Evolutionary conservation across 2,797 vertebrate genomes (phyloP), one percentile per base, ranked within the genome.

Genomic region (Leptodactylus fallax): DNA sequence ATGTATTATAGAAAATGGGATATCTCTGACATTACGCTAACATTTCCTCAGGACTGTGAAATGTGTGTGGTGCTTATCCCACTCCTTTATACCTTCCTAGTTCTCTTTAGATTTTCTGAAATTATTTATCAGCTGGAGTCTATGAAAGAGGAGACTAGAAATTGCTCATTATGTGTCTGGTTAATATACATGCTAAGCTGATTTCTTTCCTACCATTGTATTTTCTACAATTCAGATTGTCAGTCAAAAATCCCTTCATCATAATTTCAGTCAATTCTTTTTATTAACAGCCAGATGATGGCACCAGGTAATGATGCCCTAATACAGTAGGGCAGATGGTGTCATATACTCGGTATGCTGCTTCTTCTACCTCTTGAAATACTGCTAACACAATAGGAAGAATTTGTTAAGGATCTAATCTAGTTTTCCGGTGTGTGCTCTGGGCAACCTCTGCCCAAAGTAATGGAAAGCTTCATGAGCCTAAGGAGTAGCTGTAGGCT

Each of bases 1-100:
- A 83, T 76, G 74, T 25, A 86, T 83, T 79, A 86, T 55, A 71
- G 84, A 27, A 86, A 84, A 79, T 79, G n/a, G 51, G 53, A 83
- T 89, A 55, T 53, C 80, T 72, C 55, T 82, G 84, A 55, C 79
- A 86, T 89, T 89, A 86, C 27, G 6, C 72, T 36, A 77, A 49
- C 61, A 84, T 72, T 88, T 71, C 49, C 72, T 49, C 36, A 83
- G 61, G 25, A 63, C 67, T 56, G 21, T 84, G 69, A 56, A 84
- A 60, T 84, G 21, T 23, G 55, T 58, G 55, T 55, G 69, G 49
- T 56, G 25, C 7, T 27, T 36, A 36, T 83, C 17, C 7, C 11
- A 53, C 49, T 53, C 45, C 23, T 67, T 82, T 53, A 27, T 56
- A 53, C 61, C 49, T 56, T 47, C 23, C 49, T 55, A 13, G 27